Evolutionary conservation across 2,888 invertebrate species (phyloP), one percentile per base, ranked within the genome.

Genomic region (Caenorhabditis sinica): DNA sequence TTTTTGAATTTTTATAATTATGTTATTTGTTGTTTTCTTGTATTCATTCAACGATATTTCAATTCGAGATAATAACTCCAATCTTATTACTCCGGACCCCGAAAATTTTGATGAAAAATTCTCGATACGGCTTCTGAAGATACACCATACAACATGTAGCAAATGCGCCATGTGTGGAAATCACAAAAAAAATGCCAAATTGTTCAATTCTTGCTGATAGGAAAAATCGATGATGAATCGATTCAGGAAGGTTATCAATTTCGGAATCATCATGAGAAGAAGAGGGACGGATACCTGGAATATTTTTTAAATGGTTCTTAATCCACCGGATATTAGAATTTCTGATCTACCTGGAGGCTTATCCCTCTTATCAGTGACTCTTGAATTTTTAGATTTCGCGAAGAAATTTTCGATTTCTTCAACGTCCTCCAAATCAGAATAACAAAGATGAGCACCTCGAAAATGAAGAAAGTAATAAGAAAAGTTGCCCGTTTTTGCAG

Each of bases 221-320:
- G 33, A 36, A 13, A 30, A 30, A 9, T n/a, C 20, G 5, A 20
- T 33, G 49, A 49, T n/a, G 2, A 20, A n/a, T 49, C 49, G 49
- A 49, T 49, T 49, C 4, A 49, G 17, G n/a, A 49, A 49, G 11
- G 49, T 49, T 33, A 60, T 36, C 5, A 33, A 4, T 2, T 30
- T 33, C 1, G 60, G 60, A n/a, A 60, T 60, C 60, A 60, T 17
- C n/a, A 60, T 36, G 1, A 36, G n/a, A 1, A 60, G 36, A n/a
- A 60, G 36, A 11, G 60, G 60, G 30, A 60, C 17, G 33, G 60
- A 20, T 9, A 60, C 60, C 60, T 60, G 20, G 20, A 60, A 17
- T 5, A 11, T 6, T 40, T 40, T 2, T 6, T 6, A 40, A 11
- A 11, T 36, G n/a, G n/a, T 36, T 36, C 13, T 40, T 20, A 51